Base-by-base conservation (phyloP, 2,888 invertebrate species). In the Microctonus brassicae region DNA sequence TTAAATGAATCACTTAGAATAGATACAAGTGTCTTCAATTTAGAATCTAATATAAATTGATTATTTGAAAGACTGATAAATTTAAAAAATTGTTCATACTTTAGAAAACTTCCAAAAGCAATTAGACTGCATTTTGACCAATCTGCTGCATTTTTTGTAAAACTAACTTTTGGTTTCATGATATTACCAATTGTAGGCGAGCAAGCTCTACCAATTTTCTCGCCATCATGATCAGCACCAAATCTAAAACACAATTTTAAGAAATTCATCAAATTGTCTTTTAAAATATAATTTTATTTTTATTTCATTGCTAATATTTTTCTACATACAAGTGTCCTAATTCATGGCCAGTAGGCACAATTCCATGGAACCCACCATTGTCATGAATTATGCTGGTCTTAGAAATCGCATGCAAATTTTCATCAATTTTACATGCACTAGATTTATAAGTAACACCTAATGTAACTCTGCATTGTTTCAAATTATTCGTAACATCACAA, bases 331-430 rank as follows among this genome's bases (percentile, higher is more conserved):
- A 70, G 42, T 75, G 75, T 20, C 75, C 75, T 26, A 75, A 68
- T 63, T 75, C 75, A 60, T 75, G 75, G 9, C 72, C 72, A 29
- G 73, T 72, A 0, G 72, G 69, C 26, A 70, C 63, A 33, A 74
- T 66, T 17, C 74, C 75, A 20, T 67, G 63, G 65, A 72, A 75
- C 53, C 53, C 69, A 63, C 73, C 74, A 9, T 61, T 69, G 53
- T 76, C 76, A 47, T 57, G 70, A n/a, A 76, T 53, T 1, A 76
- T 58, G 9, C 62, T 29, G 10, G 68, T 71, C 29, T 65, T 70
- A 42, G 26, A 29, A n/a, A 26, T 58, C 26, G 42, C 47, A 3
- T 11, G 24, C 17, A 1, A 6, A 7, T 3, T 9, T 63, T 22
- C 39, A 39, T 10, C n/a, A 13, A 33, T 3, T 3, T 10, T n/a